These are phyloP conservation scores for Pseudorectes ferrugineus DNA, from an alignment of 2,113 vertebrate species.

Conservation along the genomic window DNA sequence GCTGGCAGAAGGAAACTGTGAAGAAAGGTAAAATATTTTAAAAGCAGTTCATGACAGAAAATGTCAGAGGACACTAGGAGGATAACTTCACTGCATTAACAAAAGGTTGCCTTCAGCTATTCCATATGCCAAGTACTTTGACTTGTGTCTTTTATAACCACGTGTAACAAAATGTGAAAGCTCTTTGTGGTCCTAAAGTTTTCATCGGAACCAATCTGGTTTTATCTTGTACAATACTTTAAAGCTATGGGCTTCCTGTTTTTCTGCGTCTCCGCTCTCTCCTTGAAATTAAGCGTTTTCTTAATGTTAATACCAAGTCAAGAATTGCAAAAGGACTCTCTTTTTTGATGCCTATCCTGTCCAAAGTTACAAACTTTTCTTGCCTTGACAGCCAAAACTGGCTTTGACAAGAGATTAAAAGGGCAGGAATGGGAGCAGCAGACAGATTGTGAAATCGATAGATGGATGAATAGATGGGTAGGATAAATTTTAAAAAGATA, in stretches of 20 bases:
- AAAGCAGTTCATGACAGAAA: not conserved
- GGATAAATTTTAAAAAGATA: not conserved
- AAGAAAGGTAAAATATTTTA: not conserved
- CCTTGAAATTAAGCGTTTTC: not conserved
- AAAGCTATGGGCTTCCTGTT: not conserved
- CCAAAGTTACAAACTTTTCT: not conserved
- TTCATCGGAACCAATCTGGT: not conserved
- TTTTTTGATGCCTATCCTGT: not conserved
- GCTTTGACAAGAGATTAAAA: not conserved
- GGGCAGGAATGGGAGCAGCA: too few relatives aligned
- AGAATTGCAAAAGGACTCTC: not conserved
- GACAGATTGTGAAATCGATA: not conserved
- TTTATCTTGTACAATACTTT: not conserved
- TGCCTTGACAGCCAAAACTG: not conserved
- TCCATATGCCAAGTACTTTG: not conserved
- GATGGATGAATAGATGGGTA: not conserved
- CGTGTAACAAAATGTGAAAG: not conserved
- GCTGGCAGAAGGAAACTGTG: not conserved
- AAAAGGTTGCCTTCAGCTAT: not conserved
- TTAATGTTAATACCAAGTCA: not conserved
- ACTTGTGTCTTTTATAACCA: not conserved
- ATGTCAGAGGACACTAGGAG: not conserved
- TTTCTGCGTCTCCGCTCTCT: not conserved
- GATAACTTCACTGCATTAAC: not conserved
- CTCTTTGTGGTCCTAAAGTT: not conserved